These are phyloP conservation scores for Pinna nobilis DNA, from an alignment of 1,140 invertebrate genomes.

Conservation along the genomic window DNA sequence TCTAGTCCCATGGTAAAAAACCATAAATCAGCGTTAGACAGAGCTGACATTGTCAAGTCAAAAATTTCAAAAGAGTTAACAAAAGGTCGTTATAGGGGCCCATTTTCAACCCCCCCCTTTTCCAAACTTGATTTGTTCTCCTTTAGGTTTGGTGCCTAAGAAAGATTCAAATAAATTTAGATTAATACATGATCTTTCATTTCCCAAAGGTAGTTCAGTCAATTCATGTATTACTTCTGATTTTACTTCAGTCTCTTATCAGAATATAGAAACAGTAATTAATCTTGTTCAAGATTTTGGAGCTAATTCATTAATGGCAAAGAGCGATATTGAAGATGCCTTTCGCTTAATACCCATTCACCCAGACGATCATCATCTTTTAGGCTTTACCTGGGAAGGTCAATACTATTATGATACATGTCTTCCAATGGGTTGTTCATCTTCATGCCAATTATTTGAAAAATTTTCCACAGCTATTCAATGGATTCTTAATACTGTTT, in stretches of 20 bases:
- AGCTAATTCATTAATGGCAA: not conserved
- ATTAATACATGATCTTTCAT: conserved; percentile 44
- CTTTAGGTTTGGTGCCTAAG: conserved; percentile 21
- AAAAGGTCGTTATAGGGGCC: conserved; percentile 3
- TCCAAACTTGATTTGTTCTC: conserved; percentile 14
- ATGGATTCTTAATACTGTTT: conserved; percentile 13
- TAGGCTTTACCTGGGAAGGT: conserved; percentile 25
- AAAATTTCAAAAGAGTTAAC: conserved; percentile 25
- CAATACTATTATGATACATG: conserved; percentile 26
- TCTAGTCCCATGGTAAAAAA: no score
- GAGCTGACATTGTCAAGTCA: not conserved
- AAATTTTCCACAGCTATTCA: conserved; percentile 25
- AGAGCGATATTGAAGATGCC: conserved; percentile 34
- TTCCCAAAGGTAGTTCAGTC: conserved; percentile 23
- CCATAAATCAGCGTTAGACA: not conserved
- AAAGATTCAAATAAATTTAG: conserved; percentile 21
- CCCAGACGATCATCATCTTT: conserved; percentile 17
- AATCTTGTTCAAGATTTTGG: conserved; percentile 20
- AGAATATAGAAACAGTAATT: conserved; percentile 29
- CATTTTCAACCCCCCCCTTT: conserved; percentile 24
- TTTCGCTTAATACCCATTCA: conserved; percentile 23
- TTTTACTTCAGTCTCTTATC: conserved; percentile 26
- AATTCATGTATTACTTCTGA: conserved; percentile 34
- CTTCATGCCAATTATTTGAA: conserved; percentile 26
- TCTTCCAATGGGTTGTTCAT: conserved; percentile 25